Evolutionary conservation across 2,113 vertebrate genomes (phyloP).

Genomic region (Mustela nigripes): DNA sequence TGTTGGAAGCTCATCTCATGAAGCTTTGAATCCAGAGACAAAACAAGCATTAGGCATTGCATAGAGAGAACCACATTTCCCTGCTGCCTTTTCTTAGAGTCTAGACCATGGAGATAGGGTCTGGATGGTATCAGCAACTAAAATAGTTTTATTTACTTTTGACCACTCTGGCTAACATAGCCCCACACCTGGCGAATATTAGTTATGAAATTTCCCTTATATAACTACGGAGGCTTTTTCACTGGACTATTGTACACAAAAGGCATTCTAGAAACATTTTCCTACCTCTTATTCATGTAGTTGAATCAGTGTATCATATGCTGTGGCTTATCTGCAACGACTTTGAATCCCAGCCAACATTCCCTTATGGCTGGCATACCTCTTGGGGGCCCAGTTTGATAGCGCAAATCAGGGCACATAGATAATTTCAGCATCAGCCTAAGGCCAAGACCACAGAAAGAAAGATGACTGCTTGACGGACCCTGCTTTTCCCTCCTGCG

Average conservation of each 20-base stretch:
- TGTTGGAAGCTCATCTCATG: background rate
- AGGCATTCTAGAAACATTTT: background rate
- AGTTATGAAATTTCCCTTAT: background rate
- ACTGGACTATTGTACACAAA: background rate
- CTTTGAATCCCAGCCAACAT: background rate
- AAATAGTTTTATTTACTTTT: background rate
- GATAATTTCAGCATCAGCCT: background rate
- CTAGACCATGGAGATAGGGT: background rate
- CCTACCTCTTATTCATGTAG: background rate
- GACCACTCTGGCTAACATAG: background rate
- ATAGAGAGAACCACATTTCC: background rate
- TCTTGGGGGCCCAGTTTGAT: background rate
- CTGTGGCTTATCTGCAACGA: background rate
- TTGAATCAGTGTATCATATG: background rate
- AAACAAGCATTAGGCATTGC: background rate
- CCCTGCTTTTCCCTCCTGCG: background rate
- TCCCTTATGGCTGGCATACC: background rate
- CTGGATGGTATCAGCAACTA: background rate
- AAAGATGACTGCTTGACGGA: background rate
- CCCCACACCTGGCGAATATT: background rate
- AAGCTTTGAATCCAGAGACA: background rate
- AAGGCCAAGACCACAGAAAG: background rate
- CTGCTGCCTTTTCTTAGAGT: background rate
- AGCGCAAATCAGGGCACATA: background rate
- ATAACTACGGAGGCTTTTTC: background rate